These are phyloP conservation scores for Phengaris arion DNA, from an alignment of 2,888 invertebrate genomes.

Conservation along the genomic window DNA sequence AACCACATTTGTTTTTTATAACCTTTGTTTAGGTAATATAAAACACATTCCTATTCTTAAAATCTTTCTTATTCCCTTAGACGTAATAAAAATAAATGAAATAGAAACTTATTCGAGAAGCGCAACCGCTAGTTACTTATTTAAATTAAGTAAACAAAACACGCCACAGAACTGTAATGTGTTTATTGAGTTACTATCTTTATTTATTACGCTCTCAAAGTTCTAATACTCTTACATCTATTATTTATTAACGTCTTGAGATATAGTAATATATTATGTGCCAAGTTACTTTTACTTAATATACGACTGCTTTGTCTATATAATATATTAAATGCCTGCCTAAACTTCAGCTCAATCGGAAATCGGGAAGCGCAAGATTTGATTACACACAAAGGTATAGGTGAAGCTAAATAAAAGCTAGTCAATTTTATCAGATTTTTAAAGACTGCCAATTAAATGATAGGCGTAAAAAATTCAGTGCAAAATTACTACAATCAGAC, in stretches of 20 bases:
- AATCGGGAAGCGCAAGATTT: too few relatives aligned
- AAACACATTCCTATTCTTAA: constrained; percentile 2
- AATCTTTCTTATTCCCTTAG: background rate
- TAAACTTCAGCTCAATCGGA: too few relatives aligned
- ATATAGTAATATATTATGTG: background rate
- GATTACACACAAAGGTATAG: too few relatives aligned
- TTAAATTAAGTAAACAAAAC: constrained; percentile 8
- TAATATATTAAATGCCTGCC: background rate
- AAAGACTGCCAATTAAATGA: too few relatives aligned
- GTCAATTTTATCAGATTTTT: too few relatives aligned
- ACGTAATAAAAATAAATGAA: constrained; percentile 21
- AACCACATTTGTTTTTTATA: background rate
- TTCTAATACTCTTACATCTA: background rate
- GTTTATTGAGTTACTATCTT: constrained; percentile 14
- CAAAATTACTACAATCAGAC: too few relatives aligned
- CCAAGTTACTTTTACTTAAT: background rate
- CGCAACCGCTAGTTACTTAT: constrained; percentile 4
- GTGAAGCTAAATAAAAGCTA: too few relatives aligned
- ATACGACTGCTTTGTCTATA: background rate
- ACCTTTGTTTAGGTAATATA: background rate
- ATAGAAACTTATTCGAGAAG: background rate
- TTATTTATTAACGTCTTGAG: background rate
- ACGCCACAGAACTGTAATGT: constrained; percentile 7
- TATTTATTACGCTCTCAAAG: constrained; percentile 1
- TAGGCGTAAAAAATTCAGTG: too few relatives aligned